Percentiles rank a stretch among this genome's conserved stretches.
These are phyloP conservation scores for Rousettus leschenaultii DNA, from an alignment of 2,113 vertebrate genomes.

Conservation along the genomic window DNA sequence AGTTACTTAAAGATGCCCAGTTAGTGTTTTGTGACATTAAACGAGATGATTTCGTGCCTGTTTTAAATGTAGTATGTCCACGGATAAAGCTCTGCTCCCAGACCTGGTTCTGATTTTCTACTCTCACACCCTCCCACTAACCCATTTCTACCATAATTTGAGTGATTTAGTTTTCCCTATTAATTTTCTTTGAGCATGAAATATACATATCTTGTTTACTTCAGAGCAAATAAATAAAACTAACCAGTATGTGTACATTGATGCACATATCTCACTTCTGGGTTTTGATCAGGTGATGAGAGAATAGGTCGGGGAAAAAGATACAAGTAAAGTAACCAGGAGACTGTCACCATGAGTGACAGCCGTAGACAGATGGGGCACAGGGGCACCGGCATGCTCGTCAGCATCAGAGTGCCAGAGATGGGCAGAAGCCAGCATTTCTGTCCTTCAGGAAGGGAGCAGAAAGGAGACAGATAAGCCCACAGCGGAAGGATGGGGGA, in stretches of 20 bases:
- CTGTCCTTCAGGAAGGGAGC: neutral
- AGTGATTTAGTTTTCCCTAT: neutral
- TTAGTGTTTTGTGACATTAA: neutral
- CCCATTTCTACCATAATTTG: neutral
- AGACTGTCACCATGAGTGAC: neutral
- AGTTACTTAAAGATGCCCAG: neutral
- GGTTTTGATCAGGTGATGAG: neutral
- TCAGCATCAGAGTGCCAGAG: neutral
- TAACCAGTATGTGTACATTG: neutral
- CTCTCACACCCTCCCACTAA: neutral
- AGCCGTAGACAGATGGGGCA: neutral
- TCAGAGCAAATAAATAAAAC: neutral
- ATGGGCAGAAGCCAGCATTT: neutral
- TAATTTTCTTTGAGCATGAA: slow-evolving; percentile 3
- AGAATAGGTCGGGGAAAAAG: neutral
- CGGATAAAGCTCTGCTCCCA: neutral
- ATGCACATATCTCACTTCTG: neutral
- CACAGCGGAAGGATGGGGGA: neutral
- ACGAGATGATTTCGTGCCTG: neutral
- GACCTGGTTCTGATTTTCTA: neutral
- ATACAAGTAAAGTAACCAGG: neutral
- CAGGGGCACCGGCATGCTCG: accelerated
- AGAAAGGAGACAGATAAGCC: neutral
- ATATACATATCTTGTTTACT: neutral
- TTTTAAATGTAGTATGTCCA: neutral